Percentiles rank a stretch among this genome's conserved stretches.
Evolutionary conservation across 2,113 vertebrate species (phyloP).

Genomic region (Neotoma lepida): DNA sequence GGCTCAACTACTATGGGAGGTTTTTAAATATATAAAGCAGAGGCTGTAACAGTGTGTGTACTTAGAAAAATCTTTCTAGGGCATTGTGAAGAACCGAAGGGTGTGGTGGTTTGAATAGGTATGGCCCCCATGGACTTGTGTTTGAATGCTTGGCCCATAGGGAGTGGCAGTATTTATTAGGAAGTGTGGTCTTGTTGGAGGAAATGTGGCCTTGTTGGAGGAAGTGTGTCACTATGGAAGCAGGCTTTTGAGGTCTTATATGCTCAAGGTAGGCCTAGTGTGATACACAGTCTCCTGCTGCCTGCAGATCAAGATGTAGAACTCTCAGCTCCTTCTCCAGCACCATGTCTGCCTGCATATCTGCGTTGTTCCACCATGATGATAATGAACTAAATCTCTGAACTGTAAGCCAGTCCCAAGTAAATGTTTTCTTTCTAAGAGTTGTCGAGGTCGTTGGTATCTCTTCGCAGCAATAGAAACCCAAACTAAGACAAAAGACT

Average conservation of each 20-base stretch:
- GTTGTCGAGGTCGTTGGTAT: too few species aligned
- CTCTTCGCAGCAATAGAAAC: too few species aligned
- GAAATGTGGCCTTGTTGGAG: not conserved
- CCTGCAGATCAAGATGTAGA: too few species aligned
- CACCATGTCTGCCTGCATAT: too few species aligned
- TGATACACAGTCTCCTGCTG: too few species aligned
- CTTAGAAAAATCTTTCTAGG: not conserved
- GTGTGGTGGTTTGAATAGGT: not conserved
- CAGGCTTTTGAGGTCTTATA: too few species aligned
- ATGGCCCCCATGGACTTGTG: not conserved
- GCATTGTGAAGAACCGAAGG: not conserved
- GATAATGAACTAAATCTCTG: not conserved
- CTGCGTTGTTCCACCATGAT: not conserved
- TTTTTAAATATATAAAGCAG: not conserved
- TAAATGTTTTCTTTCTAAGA: too few species aligned
- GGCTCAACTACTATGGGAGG: not conserved
- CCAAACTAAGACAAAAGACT: too few species aligned
- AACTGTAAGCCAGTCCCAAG: too few species aligned
- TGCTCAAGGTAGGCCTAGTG: too few species aligned
- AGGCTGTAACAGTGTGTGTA: not conserved
- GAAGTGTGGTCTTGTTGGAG: not conserved
- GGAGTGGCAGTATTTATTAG: not conserved
- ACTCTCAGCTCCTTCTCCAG: too few species aligned
- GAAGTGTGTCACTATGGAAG: too few species aligned
- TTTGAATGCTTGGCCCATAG: not conserved